Conservation (phyloP, 1,140 invertebrate genomes). For the Sitobion miscanthi region DNA sequence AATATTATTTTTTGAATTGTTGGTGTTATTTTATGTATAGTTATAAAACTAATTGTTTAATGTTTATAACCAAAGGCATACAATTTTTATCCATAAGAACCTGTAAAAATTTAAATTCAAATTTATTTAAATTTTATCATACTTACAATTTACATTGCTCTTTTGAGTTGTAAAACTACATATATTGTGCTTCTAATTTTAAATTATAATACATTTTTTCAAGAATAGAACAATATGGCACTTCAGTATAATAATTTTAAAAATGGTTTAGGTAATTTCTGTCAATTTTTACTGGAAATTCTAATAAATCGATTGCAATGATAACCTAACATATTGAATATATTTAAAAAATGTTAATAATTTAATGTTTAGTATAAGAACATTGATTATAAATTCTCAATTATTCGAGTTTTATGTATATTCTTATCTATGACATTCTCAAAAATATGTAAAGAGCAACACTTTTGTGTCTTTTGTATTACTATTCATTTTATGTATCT, state of each 20-base stretch:
- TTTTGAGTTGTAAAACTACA: neutral
- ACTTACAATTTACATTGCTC: neutral
- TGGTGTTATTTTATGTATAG: neutral
- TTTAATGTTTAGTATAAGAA: neutral
- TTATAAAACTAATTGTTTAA: neutral
- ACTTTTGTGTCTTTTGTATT: neutral
- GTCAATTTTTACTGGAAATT: neutral
- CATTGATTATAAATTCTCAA: neutral
- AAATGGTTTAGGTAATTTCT: neutral
- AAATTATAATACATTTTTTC: neutral
- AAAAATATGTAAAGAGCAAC: neutral
- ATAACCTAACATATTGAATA: neutral
- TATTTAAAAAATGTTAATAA: neutral
- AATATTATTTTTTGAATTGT: neutral
- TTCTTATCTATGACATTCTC: neutral
- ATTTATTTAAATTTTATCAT: no score
- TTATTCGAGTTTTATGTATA: neutral
- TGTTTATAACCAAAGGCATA: neutral
- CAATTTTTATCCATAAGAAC: no score
- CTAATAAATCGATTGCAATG: neutral
- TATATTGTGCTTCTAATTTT: neutral
- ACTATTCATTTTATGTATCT: neutral
- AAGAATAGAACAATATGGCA: neutral
- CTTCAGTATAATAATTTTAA: neutral
- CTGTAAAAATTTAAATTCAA: no score